Evolutionary conservation across 1,140 invertebrate species (phyloP).

Genomic region (Saccostrea glomerata): DNA sequence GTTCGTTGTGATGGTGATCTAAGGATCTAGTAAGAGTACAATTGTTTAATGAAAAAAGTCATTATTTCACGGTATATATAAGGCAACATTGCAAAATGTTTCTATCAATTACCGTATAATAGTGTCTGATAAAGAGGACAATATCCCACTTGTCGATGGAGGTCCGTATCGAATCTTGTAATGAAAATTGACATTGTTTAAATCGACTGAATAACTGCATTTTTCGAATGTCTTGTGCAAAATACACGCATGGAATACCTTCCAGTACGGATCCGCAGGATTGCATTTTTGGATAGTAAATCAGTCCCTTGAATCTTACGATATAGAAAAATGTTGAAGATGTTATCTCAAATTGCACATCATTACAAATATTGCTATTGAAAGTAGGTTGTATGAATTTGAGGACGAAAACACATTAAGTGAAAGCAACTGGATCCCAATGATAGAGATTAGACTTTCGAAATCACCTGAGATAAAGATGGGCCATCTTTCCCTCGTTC

Average conservation of each 20-base stretch:
- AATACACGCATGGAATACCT: background rate
- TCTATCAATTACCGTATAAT: background rate
- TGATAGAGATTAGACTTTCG: no score
- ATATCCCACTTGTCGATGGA: background rate
- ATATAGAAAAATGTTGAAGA: background rate
- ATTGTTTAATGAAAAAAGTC: background rate
- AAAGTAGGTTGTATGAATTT: no score
- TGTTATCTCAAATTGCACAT: background rate
- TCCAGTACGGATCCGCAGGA: background rate
- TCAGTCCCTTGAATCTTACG: background rate
- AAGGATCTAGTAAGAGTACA: background rate
- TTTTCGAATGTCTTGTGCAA: background rate
- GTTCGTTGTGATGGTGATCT: background rate
- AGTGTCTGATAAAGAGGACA: background rate
- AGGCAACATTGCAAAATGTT: background rate
- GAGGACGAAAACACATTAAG: no score
- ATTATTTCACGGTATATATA: background rate
- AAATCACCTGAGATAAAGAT: no score
- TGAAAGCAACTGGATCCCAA: no score
- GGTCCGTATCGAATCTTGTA: background rate
- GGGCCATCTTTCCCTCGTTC: no score
- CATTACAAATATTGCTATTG: background rate
- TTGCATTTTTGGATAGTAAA: background rate
- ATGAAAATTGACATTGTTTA: background rate
- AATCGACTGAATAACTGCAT: background rate